phyloP scores from a whole-genome alignment of 2,113 vertebrate species.

The Microcebus murinus region DNA sequence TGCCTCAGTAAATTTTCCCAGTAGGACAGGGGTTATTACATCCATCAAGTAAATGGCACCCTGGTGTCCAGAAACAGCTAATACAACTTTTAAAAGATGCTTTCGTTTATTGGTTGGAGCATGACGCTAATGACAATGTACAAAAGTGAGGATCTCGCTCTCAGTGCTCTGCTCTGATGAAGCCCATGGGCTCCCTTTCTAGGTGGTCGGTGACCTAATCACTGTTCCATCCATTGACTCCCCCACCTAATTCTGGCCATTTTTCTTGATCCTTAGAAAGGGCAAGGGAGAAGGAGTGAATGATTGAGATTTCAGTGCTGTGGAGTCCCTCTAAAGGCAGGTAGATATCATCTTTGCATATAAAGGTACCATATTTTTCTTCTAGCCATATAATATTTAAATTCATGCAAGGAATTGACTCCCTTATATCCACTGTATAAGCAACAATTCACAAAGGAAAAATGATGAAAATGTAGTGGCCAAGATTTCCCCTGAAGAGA shows the following conservation, averaged over 20 bases:
- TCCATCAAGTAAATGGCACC: neutral
- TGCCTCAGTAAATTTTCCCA: neutral
- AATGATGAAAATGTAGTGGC: neutral
- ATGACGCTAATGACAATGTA: neutral
- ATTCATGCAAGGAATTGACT: neutral
- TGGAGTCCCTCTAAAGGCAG: neutral
- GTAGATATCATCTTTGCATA: neutral
- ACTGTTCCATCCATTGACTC: neutral
- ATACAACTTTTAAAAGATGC: neutral
- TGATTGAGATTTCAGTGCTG: neutral
- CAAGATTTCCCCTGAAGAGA: slow-evolving; percentile 18
- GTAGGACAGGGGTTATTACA: neutral
- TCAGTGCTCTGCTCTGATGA: neutral
- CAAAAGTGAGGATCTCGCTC: neutral
- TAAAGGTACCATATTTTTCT: neutral
- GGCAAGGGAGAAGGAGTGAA: neutral
- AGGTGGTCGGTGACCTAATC: neutral
- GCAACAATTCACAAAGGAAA: neutral
- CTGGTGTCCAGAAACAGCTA: neutral
- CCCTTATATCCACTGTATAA: neutral
- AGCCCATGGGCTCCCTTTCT: neutral
- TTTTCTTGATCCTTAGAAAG: neutral
- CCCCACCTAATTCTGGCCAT: neutral
- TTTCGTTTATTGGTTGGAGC: neutral
- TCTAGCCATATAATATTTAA: neutral